Base-by-base conservation (phyloP, 2,888 invertebrate genomes). In the Parascotia fuliginaria region DNA sequence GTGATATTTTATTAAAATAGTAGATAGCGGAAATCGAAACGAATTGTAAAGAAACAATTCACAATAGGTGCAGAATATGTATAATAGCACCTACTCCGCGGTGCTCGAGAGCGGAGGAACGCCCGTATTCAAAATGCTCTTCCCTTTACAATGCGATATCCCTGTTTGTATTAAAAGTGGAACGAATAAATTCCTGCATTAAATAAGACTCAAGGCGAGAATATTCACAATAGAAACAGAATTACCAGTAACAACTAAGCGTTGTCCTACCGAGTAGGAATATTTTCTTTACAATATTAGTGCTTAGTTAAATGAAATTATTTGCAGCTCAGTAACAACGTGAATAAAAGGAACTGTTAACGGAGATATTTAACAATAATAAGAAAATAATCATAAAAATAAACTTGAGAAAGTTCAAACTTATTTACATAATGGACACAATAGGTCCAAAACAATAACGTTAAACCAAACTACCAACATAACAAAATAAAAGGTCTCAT, bases 21-120 rank as follows among this genome's bases (percentile, higher is more conserved):
- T 39, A 65, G 63, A n/a, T 66, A 66, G 57, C 61, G 56, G 61
- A 65, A 70, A 67, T 70, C 62, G 62, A 67, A 73, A 72, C 69
- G 71, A 72, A 79, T 79, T 75, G 77, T 77, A 73, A 65, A 55
- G 61, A 71, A 74, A 77, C 79, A 78, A 77, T 75, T 68, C 70
- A 81, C 76, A 80, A 78, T 79, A 70, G 73, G 53, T 60, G 58
- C 59, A 57, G 64, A 66, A 67, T 70, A 70, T 69, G 59, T 75
- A 77, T 75, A 80, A 78, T 74, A 76, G 78, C 79, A 71, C 81
- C 83, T 72, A 82, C 78, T 52, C 55, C 42, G 19, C 34, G 13
- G 7, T 13, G 11, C 24, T 67, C 60, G 36, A 46, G 47, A 57
- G 60, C 53, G 55, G 68, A 69, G 55, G 57, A 59, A 31, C 31